phyloP scores from a whole-genome alignment of 2,113 vertebrate genomes.

The Bos javanicus region DNA sequence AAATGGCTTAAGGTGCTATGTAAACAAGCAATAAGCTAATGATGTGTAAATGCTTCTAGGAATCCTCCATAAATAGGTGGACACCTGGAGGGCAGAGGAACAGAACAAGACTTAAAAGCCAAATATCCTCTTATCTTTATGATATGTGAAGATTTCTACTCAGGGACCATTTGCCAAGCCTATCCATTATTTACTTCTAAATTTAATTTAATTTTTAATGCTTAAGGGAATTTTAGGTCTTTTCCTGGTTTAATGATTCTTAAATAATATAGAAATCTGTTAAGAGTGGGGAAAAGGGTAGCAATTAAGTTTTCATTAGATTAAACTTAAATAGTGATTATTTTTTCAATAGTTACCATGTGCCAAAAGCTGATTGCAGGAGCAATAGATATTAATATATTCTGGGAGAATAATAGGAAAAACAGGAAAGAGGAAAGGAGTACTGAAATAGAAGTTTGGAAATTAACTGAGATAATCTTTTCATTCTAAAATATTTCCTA shows the following conservation, averaged over 20 bases:
- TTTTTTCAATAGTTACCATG: background rate
- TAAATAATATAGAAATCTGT: background rate
- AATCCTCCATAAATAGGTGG: background rate
- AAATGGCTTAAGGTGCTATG: background rate
- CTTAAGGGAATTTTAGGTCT: background rate
- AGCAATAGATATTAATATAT: background rate
- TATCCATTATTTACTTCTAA: background rate
- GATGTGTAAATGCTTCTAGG: background rate
- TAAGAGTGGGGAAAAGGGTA: background rate
- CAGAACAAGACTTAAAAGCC: background rate
- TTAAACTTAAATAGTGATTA: slow-evolving; percentile 14
- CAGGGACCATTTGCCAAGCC: background rate
- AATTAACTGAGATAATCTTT: background rate
- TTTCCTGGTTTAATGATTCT: slow-evolving; percentile 1
- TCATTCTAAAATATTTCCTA: background rate
- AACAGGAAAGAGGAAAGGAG: background rate
- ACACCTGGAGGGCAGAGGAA: background rate
- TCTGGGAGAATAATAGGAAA: background rate
- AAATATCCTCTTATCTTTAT: background rate
- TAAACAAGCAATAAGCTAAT: background rate
- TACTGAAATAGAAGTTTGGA: background rate
- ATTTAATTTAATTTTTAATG: slow-evolving; percentile 40
- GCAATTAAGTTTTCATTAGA: background rate
- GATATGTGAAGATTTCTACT: background rate
- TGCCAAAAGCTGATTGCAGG: background rate